Evolutionary conservation across 2,797 vertebrate species (phyloP), one percentile per base, ranked within the genome.

Genomic region (Stomatorhinus walkeri): DNA sequence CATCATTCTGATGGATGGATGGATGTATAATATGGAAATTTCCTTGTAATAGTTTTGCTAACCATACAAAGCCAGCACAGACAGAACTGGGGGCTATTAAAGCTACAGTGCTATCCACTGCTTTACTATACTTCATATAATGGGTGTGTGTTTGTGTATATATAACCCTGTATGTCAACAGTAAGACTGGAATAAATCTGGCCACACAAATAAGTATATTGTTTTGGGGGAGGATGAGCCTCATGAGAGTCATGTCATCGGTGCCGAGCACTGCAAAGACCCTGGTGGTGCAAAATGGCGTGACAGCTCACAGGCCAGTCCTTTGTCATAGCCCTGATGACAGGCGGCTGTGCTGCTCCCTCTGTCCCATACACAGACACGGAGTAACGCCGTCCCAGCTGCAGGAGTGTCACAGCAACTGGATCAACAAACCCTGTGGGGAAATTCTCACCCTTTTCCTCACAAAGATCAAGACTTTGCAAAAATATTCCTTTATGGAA

Each of bases 211-310:
- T 16, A 51, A 51, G 19, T 48, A 12, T 85, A 49, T 10, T 46
- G 85, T 56, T 32, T n/a, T n/a, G 19, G 52, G 28, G 19, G 32
- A 87, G 8, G 19, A 46, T 56, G 54, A 14, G 32, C 10, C n/a
- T 12, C 3, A 87, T 59, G 14, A 28, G 54, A 46, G 36, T 68
- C 43, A 36, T 4, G 36, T 12, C 54, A 24, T 87, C 56, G 6
- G 86, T 64, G 86, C 86, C 40, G 6, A 87, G 86, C 56, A 24
- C 86, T 28, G 87, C 85, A 87, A 87, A 68, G 87, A 48, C 56
- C n/a, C 24, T 1, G 51, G 4, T 87, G n/a, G 43, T 9, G 43
- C 24, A 9, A 16, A 49, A 32, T 54, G 49, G 14, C 0, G 28
- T 54, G 56, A 68, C 2, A 16, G n/a, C 2, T 49, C 87, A 43